These are phyloP conservation scores for Lasioglossum marginatum DNA, from an alignment of 2,888 invertebrate species.

Conservation along the genomic window DNA sequence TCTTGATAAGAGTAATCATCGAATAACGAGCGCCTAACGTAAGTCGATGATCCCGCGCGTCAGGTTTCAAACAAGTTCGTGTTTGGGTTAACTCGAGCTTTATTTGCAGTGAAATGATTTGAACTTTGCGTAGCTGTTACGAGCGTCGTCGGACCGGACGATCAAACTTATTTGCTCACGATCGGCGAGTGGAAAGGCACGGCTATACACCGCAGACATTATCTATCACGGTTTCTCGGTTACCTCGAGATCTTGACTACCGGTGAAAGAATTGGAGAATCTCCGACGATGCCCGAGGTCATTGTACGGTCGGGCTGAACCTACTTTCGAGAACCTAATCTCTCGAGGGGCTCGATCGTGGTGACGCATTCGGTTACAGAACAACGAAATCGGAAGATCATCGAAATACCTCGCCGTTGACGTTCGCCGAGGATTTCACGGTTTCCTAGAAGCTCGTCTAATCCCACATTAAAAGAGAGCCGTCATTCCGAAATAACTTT, in stretches of 20 bases:
- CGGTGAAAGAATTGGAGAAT: constrained; percentile 40
- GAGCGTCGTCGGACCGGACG: neutral
- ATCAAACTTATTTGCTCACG: neutral
- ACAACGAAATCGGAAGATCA: constrained; percentile 24
- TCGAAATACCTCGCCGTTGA: neutral
- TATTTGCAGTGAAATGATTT: neutral
- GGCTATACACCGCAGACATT: neutral
- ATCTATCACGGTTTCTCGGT: constrained; percentile 1
- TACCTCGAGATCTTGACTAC: neutral
- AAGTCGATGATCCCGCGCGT: neutral
- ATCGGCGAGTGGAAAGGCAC: neutral
- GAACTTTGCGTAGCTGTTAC: neutral
- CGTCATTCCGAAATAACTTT: constrained; percentile 10
- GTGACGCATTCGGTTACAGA: constrained; percentile 34
- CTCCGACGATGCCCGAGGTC: constrained; percentile 23
- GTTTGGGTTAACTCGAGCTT: too few species aligned
- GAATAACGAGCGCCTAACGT: neutral
- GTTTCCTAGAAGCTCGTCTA: neutral
- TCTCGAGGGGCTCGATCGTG: constrained; percentile 8
- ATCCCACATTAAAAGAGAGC: neutral
- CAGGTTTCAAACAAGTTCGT: neutral
- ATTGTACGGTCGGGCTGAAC: constrained; percentile 26
- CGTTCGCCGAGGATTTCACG: neutral
- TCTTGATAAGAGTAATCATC: neutral
- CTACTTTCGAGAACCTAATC: constrained; percentile 25